Evolutionary conservation across 1,140 invertebrate species (phyloP).

Genomic region (Adoxophyes honmai): DNA sequence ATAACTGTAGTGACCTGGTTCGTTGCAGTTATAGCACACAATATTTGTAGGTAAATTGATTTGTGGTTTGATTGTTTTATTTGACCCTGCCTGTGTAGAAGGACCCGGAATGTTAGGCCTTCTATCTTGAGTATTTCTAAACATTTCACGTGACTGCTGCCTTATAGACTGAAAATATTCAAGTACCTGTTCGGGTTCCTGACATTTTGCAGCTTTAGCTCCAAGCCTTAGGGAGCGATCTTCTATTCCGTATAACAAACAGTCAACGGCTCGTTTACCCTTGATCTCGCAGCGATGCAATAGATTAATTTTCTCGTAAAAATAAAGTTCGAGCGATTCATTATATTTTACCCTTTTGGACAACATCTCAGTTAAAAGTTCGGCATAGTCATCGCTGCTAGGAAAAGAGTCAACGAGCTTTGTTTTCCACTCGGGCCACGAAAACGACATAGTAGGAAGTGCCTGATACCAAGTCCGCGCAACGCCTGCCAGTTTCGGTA

Average conservation of each 20-base stretch:
- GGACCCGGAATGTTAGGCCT: background rate
- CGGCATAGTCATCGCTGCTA: constrained; percentile 11
- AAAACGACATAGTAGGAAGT: constrained; percentile 22
- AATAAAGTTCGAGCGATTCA: constrained; percentile 17
- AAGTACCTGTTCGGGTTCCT: constrained; percentile 15
- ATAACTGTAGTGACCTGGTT: background rate
- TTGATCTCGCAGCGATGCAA: constrained; percentile 15
- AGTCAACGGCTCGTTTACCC: constrained; percentile 17
- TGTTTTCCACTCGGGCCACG: constrained; percentile 26
- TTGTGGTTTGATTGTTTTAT: background rate
- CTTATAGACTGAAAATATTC: constrained; percentile 14
- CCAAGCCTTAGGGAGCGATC: constrained; percentile 14
- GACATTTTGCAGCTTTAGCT: constrained; percentile 10
- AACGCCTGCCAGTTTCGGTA: constrained; percentile 23
- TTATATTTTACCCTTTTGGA: background rate
- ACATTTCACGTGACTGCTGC: background rate
- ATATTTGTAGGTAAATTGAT: background rate
- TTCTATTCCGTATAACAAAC: constrained; percentile 13
- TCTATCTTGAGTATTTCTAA: background rate
- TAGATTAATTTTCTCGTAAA: constrained; percentile 15
- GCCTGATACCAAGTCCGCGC: constrained; percentile 26
- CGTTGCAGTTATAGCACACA: constrained; percentile 7
- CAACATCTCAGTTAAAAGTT: constrained; percentile 14
- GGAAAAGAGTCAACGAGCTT: constrained; percentile 19
- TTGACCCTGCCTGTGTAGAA: no score